Evolutionary conservation across 2,113 vertebrate species (phyloP).

Genomic region (Cettia cetti): DNA sequence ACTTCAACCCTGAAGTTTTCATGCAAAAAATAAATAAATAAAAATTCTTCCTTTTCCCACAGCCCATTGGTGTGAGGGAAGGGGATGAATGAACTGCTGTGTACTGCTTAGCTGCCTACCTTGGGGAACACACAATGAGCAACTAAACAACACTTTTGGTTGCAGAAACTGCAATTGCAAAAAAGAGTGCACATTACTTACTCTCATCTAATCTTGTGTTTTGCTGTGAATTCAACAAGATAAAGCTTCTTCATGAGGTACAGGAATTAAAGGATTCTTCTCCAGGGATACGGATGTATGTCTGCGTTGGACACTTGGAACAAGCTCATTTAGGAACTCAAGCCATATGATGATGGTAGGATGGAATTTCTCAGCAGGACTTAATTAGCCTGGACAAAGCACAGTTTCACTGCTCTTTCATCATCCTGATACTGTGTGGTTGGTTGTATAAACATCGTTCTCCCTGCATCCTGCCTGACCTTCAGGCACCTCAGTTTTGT

Average conservation of each 20-base stretch:
- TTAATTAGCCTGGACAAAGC: neutral
- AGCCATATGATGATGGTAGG: neutral
- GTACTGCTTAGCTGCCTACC: neutral
- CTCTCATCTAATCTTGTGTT: neutral
- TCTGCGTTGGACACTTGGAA: neutral
- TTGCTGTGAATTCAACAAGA: neutral
- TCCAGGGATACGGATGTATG: neutral
- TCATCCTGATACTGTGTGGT: neutral
- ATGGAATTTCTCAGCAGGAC: constrained; percentile 31
- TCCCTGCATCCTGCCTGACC: neutral
- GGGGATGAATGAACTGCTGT: rapidly evolving
- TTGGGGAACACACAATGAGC: neutral
- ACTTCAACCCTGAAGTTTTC: neutral
- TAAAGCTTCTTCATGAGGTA: neutral
- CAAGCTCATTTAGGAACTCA: neutral
- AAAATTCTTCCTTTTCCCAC: neutral
- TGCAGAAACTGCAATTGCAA: neutral
- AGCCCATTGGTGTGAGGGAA: rapidly evolving
- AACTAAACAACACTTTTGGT: neutral
- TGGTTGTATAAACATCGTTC: neutral
- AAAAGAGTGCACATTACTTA: neutral
- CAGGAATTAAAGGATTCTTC: neutral
- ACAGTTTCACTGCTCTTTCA: neutral
- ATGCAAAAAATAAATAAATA: too few relatives aligned
- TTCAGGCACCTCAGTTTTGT: neutral